These are phyloP conservation scores for Colletes collaris DNA, from an alignment of 2,888 invertebrate species.

Conservation along the genomic window DNA sequence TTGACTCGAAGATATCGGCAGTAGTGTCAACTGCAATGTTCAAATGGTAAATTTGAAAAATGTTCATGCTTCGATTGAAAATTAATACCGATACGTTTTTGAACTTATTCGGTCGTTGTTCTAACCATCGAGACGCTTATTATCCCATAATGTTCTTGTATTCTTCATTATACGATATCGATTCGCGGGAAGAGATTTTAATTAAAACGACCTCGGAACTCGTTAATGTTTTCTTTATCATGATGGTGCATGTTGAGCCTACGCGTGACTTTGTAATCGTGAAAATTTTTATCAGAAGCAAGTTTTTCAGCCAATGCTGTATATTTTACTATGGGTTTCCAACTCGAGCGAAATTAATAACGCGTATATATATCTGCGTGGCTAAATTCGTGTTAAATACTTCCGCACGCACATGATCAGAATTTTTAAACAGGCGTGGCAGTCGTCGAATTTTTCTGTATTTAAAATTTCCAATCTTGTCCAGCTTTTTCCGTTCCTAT, in stretches of 20 bases:
- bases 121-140: neutral
- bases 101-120: too few species aligned
- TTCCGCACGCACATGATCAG: too few species aligned
- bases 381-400: neutral
- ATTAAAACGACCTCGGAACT: neutral
- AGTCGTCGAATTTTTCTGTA: too few species aligned
- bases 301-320: neutral
- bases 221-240: neutral
- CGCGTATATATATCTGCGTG: neutral
- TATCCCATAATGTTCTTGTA: neutral
- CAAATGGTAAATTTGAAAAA: conserved; percentile 7
- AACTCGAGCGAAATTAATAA: neutral
- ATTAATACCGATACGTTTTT: neutral
- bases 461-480: too few species aligned
- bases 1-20: conserved; percentile 50
- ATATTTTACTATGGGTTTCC: neutral
- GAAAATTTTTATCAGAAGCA: neutral
- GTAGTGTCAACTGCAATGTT: conserved; percentile 36
- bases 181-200: neutral
- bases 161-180: neutral
- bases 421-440: too few species aligned
- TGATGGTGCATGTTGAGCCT: neutral
- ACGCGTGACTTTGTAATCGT: neutral
- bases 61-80: neutral
- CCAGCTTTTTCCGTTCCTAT: too few species aligned